Evolutionary conservation across 2,113 vertebrate species (phyloP).

Genomic region (Ophthalmolycus amberensis): DNA sequence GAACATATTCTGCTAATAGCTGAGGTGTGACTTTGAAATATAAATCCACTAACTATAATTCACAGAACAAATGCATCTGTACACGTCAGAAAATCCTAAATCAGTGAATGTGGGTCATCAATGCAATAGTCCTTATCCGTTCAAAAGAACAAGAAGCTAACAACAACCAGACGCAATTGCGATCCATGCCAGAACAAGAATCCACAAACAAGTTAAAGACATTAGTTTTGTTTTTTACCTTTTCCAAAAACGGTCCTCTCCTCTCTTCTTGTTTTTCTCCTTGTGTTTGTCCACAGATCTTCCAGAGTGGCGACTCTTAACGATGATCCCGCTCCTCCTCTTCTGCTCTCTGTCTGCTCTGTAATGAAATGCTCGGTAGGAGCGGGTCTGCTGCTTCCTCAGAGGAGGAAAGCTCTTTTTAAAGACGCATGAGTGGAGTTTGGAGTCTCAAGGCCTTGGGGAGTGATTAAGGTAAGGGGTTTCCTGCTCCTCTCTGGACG

Average conservation of each 20-base stretch:
- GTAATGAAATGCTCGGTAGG: slow-evolving; percentile 44
- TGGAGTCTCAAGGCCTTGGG: slow-evolving; percentile 64
- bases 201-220: neutral
- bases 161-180: neutral
- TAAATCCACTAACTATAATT: neutral
- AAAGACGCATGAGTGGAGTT: slow-evolving; percentile 54
- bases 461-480: slow-evolving; percentile 67
- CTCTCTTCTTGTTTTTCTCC: slow-evolving; percentile 27
- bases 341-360: slow-evolving; percentile 29
- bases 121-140: neutral
- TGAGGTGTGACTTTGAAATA: neutral
- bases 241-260: slow-evolving; percentile 8
- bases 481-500: slow-evolving; percentile 45
- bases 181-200: neutral
- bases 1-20: neutral
- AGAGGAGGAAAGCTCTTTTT: slow-evolving; percentile 70
- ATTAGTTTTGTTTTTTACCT: slow-evolving; percentile 51
- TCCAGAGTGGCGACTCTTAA: slow-evolving; percentile 30
- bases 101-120: neutral
- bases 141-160: slow-evolving; percentile 8
- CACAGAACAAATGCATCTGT: neutral
- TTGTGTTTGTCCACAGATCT: slow-evolving; percentile 49
- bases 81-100: neutral
- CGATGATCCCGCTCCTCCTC: slow-evolving; percentile 53
- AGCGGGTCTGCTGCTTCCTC: slow-evolving; percentile 51